A percentile compares a stretch with the other conserved stretches of the same genome.
phyloP scores from a whole-genome alignment of 2,797 vertebrate genomes.

The Chaetophractus vellerosus region DNA sequence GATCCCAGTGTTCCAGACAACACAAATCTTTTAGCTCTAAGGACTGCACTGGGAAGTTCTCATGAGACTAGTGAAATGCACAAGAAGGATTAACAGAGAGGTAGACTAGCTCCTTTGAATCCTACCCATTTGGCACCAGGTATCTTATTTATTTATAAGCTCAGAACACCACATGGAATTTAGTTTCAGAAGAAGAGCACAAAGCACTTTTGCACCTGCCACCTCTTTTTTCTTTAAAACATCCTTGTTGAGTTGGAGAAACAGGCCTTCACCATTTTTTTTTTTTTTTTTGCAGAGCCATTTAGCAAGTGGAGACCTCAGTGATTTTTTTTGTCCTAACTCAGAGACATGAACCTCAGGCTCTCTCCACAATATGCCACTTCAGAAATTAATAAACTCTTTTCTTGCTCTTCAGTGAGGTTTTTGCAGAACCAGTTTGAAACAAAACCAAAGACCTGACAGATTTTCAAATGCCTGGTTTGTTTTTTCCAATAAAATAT shows the following conservation, averaged over 20 bases:
- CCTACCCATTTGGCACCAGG: background rate
- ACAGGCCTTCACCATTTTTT: background rate
- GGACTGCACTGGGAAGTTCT: background rate
- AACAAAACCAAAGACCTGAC: constrained; percentile 5
- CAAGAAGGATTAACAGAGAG: constrained; percentile 15
- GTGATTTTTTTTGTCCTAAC: constrained; percentile 7
- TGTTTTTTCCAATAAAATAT: constrained; percentile 37
- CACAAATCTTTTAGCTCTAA: background rate
- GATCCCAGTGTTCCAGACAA: constrained; percentile 41
- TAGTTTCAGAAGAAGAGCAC: constrained; percentile 34
- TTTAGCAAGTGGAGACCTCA: background rate
- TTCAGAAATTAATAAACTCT: constrained; percentile 52
- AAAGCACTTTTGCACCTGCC: background rate
- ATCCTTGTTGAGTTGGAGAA: background rate
- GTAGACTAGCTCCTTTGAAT: background rate
- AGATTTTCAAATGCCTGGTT: constrained; percentile 58
- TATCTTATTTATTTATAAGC: constrained; percentile 71
- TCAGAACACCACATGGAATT: background rate
- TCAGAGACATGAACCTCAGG: background rate
- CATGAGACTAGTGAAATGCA: constrained; percentile 5
- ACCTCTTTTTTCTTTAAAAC: background rate
- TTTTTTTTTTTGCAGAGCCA: background rate
- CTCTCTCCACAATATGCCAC: background rate
- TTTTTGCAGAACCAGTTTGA: constrained; percentile 33
- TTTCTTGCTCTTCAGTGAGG: constrained; percentile 17